phyloP scores from a whole-genome alignment of 2,888 invertebrate genomes.

The Mythimna lalbum region DNA sequence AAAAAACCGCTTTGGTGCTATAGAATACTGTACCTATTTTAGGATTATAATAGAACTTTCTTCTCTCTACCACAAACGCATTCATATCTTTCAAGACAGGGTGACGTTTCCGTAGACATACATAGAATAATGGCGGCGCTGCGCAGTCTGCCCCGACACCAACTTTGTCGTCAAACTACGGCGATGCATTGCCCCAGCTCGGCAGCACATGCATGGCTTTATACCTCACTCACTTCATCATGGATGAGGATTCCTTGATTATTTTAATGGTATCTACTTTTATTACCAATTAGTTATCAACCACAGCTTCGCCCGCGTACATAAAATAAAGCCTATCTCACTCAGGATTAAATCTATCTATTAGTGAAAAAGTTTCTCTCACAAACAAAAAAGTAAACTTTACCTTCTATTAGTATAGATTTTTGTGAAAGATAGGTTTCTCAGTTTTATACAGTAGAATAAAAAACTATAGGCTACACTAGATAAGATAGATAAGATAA shows the following conservation, averaged over 20 bases:
- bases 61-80: conserved; percentile 5
- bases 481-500: too few species aligned
- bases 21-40: not conserved
- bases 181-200: conserved; percentile 42
- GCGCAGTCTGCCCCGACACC: conserved; percentile 44
- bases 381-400: too few species aligned
- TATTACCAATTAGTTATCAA: too few species aligned
- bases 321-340: too few species aligned
- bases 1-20: not conserved
- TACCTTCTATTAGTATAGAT: too few species aligned
- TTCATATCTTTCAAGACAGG: conserved; percentile 30
- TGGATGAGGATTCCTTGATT: conserved; percentile 1
- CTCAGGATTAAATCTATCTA: too few species aligned
- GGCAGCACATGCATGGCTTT: conserved; percentile 7
- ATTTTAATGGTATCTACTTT: not conserved
- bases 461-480: too few species aligned
- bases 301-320: too few species aligned
- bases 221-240: conserved; percentile 3
- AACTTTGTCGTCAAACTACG: conserved; percentile 51
- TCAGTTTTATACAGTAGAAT: too few species aligned
- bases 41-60: not conserved
- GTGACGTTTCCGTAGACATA: conserved; percentile 24
- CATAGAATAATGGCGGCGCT: conserved; percentile 25
- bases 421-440: too few species aligned
- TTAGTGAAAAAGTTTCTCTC: too few species aligned